phyloP scores from a whole-genome alignment of 2,888 invertebrate species.

The Scaeva pyrastri region DNA sequence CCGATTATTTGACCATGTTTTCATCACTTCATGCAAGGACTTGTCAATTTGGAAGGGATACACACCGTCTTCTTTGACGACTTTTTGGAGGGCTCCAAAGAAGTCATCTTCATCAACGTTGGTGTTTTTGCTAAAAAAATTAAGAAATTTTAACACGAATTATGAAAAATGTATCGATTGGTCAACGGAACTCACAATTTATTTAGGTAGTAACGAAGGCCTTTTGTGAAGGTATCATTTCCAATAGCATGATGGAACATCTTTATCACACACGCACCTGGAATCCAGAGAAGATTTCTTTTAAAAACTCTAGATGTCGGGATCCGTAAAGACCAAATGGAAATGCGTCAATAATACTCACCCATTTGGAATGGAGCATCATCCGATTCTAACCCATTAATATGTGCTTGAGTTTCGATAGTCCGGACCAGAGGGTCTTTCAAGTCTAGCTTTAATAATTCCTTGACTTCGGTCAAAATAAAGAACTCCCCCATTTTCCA shows the following conservation, averaged over 20 bases:
- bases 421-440: conserved; percentile 80
- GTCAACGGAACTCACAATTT: conserved; percentile 80
- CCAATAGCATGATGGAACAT: conserved; percentile 83
- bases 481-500: conserved; percentile 88
- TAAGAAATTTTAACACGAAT: conserved; percentile 31
- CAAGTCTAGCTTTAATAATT: conserved; percentile 79
- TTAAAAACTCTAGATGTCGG: too few relatives aligned
- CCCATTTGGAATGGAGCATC: conserved; percentile 88
- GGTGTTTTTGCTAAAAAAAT: conserved; percentile 81
- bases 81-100: conserved; percentile 79
- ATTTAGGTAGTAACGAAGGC: conserved; percentile 78
- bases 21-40: conserved; percentile 85
- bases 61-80: conserved; percentile 77
- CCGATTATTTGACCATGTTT: conserved; percentile 87
- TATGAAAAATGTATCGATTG: conserved; percentile 55
- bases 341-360: too few relatives aligned
- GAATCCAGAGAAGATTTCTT: not conserved
- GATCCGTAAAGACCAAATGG: too few relatives aligned
- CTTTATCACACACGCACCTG: conserved; percentile 81
- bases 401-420: conserved; percentile 80
- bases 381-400: conserved; percentile 84
- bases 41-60: conserved; percentile 77
- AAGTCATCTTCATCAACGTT: conserved; percentile 81
- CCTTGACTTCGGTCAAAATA: conserved; percentile 83
- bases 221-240: conserved; percentile 80